Conservation (phyloP, 2,113 vertebrate species). For the Gobius niger region DNA sequence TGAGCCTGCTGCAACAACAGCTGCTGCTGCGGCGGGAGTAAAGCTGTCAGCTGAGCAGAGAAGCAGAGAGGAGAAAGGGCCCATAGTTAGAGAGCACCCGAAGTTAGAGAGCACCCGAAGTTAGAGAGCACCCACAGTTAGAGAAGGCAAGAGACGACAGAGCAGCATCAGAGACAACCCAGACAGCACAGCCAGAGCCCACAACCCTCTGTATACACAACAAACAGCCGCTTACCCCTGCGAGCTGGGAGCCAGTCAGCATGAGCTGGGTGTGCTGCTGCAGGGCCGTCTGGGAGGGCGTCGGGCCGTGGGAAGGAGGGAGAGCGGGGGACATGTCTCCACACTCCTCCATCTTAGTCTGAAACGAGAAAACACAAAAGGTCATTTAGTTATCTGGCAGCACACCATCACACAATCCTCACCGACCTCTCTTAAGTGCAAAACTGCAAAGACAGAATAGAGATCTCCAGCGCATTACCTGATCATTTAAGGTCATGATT, state of each 20-base stretch:
- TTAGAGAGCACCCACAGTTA: constrained; percentile 13
- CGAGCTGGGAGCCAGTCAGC: constrained; percentile 88
- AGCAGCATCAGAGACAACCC: constrained; percentile 46
- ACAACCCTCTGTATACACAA: background rate
- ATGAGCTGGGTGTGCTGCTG: constrained; percentile 90
- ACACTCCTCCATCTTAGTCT: constrained; percentile 87
- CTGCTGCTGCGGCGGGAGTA: constrained; percentile 90
- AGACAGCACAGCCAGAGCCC: constrained; percentile 30
- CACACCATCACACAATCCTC: background rate
- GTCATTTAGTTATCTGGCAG: no score
- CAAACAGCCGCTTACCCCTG: constrained; percentile 79
- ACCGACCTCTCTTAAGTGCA: background rate
- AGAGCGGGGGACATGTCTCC: constrained; percentile 80
- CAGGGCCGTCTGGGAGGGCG: constrained; percentile 82
- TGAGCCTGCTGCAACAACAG: constrained; percentile 89
- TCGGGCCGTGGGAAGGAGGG: constrained; percentile 77
- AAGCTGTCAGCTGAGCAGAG: constrained; percentile 81
- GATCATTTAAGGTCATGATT: constrained; percentile 6
- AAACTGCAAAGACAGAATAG: background rate
- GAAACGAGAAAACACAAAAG: background rate
- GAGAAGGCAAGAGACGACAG: constrained; percentile 42
- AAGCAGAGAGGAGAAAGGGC: constrained; percentile 1
- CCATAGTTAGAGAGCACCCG: constrained; percentile 6
- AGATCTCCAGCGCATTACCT: constrained; percentile 13
- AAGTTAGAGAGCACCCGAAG: constrained; percentile 15